phyloP scores from a whole-genome alignment of 2,113 vertebrate species.

The Hippolais icterina region DNA sequence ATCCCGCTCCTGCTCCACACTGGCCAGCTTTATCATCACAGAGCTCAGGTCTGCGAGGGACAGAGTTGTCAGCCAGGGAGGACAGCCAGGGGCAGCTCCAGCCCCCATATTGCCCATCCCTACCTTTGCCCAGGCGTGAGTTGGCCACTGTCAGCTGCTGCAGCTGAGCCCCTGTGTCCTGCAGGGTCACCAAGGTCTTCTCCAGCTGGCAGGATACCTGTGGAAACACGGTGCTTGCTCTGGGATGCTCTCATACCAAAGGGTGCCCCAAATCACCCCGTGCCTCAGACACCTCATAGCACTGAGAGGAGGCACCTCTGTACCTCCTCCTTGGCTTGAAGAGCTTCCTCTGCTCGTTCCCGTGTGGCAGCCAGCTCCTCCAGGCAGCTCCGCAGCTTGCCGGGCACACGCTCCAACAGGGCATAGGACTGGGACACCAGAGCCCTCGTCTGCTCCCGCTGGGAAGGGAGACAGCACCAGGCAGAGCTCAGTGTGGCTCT shows the following conservation, averaged over 20 bases:
- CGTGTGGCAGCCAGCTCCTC: constrained; percentile 74
- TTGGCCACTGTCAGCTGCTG: constrained; percentile 64
- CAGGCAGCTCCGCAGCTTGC: constrained; percentile 74
- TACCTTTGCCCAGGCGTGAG: constrained; percentile 59
- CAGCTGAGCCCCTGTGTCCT: not conserved
- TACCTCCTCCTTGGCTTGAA: constrained; percentile 54
- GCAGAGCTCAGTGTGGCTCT: not conserved
- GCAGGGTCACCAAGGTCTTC: constrained; percentile 29
- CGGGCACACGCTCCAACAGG: constrained; percentile 59
- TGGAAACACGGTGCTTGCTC: not conserved
- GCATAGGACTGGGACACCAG: constrained; percentile 66
- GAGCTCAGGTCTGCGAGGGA: constrained; percentile 48
- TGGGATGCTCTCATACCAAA: not conserved
- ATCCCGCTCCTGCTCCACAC: constrained; percentile 68
- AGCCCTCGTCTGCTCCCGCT: constrained; percentile 58
- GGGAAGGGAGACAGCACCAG: not conserved
- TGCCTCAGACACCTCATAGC: not conserved
- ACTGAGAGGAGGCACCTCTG: not conserved
- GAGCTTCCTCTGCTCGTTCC: constrained; percentile 71
- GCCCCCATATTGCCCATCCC: rapidly evolving
- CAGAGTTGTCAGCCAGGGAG: rapidly evolving
- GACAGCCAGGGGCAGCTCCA: not conserved
- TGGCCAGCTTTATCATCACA: constrained; percentile 53
- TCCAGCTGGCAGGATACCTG: constrained; percentile 61
- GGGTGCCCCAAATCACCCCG: rapidly evolving